phyloP scores from a whole-genome alignment of 2,888 invertebrate species.

The Drosophila paracracens region DNA sequence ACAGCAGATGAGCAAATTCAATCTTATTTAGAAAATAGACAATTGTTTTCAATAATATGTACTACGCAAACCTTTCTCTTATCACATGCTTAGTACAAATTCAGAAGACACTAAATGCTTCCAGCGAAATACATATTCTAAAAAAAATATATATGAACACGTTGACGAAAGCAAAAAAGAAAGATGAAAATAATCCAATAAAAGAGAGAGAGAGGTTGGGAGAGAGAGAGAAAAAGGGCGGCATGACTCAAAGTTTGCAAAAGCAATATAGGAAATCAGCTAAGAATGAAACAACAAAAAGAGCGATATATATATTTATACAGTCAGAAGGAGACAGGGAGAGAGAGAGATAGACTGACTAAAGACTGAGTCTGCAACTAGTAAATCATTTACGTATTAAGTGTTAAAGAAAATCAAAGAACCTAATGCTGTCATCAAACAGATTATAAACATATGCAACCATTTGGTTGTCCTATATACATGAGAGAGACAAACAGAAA shows the following conservation, averaged over 20 bases:
- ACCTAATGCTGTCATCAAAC: not conserved
- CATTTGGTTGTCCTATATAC: not conserved
- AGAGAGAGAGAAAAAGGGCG: not conserved
- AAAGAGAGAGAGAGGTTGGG: not conserved
- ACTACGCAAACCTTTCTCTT: not conserved
- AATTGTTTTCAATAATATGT: not conserved
- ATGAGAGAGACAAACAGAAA: not conserved
- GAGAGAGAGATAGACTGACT: not conserved
- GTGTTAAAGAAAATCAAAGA: not conserved
- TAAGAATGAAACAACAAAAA: not conserved
- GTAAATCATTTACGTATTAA: conserved; percentile 3
- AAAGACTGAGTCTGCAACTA: not conserved
- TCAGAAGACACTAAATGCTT: not conserved
- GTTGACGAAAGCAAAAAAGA: not conserved
- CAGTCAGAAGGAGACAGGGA: not conserved
- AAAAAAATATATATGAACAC: not conserved
- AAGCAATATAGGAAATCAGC: not conserved
- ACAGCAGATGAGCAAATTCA: not conserved
- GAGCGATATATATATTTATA: not conserved
- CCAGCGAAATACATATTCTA: not conserved
- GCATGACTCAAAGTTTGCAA: not conserved
- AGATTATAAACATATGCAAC: not conserved
- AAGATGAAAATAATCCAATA: not conserved
- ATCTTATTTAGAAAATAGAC: not conserved
- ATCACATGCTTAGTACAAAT: not conserved